Percentiles rank a stretch among this genome's conserved stretches.
These are phyloP conservation scores for Leptopilina boulardi DNA, from an alignment of 1,140 invertebrate species.

Conservation along the genomic window DNA sequence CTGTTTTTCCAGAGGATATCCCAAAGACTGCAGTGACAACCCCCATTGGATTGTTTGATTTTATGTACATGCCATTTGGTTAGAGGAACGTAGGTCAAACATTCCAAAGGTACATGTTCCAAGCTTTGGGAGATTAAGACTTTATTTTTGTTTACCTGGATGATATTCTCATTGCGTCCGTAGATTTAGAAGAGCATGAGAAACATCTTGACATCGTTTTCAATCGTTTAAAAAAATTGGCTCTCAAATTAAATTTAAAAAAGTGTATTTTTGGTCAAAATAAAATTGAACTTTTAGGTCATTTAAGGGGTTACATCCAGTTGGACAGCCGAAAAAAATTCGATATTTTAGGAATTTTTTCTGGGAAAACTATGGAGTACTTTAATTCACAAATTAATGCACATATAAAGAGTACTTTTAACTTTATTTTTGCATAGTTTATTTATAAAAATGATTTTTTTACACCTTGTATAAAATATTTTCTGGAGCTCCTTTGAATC, in stretches of 20 bases:
- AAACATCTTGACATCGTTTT: slow-evolving; percentile 5
- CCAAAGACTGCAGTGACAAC: slow-evolving; percentile 31
- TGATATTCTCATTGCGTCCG: slow-evolving; percentile 24
- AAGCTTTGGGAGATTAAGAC: not conserved
- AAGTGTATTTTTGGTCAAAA: not conserved
- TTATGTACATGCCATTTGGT: slow-evolving; percentile 7
- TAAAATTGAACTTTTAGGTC: slow-evolving; percentile 1
- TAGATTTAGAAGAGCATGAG: not conserved
- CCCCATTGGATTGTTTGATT: slow-evolving; percentile 20
- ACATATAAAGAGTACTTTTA: no score
- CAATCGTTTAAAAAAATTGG: slow-evolving; percentile 4
- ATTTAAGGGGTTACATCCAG: not conserved
- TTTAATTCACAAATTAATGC: no score
- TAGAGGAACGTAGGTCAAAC: slow-evolving; percentile 3
- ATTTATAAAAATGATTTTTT: no score
- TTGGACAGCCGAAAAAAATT: not conserved
- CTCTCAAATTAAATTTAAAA: not conserved
- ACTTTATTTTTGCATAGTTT: no score
- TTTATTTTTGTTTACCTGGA: slow-evolving; percentile 28
- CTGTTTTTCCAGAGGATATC: not conserved
- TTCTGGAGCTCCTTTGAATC: no score
- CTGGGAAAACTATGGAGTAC: no score
- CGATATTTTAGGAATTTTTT: no score
- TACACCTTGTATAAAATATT: no score
- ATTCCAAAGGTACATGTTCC: slow-evolving; percentile 33